Percentiles rank a stretch among this genome's conserved stretches.
Conservation (phyloP, 2,888 invertebrate genomes). For the Graphium colonna region DNA sequence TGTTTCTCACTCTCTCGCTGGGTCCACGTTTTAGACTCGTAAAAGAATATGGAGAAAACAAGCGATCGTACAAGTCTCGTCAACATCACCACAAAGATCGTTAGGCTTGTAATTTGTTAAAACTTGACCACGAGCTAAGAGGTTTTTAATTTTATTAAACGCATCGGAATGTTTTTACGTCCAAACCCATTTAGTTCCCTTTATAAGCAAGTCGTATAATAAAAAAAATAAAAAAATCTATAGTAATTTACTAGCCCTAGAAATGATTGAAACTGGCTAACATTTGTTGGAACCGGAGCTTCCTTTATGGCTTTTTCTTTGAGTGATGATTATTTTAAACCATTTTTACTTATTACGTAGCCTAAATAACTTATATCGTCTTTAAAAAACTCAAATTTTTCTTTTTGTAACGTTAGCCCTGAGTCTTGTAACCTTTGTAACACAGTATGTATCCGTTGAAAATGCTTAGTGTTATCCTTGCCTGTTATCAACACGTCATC, state of each 20-base stretch:
- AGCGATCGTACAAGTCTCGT: too few relatives aligned
- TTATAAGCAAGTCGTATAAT: conserved; percentile 24
- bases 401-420: conserved; percentile 25
- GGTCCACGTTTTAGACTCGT: too few relatives aligned
- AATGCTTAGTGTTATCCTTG: too few relatives aligned
- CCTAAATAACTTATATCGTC: conserved; percentile 27
- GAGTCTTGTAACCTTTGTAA: conserved; percentile 25
- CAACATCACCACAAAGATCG: conserved; percentile 16
- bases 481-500: too few relatives aligned
- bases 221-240: conserved; percentile 25
- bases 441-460: conserved; percentile 20
- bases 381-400: conserved; percentile 28
- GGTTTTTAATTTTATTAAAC: conserved; percentile 20
- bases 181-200: conserved; percentile 25
- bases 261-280: conserved; percentile 27
- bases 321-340: conserved; percentile 26
- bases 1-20: too few relatives aligned
- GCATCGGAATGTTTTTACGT: conserved; percentile 7
- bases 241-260: conserved; percentile 29
- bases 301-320: conserved; percentile 27
- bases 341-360: conserved; percentile 24
- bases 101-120: conserved; percentile 26
- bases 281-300: conserved; percentile 25
- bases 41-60: too few relatives aligned
- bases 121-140: conserved; percentile 18